phyloP scores from a whole-genome alignment of 2,888 invertebrate species.

The Pterostichus niger region DNA sequence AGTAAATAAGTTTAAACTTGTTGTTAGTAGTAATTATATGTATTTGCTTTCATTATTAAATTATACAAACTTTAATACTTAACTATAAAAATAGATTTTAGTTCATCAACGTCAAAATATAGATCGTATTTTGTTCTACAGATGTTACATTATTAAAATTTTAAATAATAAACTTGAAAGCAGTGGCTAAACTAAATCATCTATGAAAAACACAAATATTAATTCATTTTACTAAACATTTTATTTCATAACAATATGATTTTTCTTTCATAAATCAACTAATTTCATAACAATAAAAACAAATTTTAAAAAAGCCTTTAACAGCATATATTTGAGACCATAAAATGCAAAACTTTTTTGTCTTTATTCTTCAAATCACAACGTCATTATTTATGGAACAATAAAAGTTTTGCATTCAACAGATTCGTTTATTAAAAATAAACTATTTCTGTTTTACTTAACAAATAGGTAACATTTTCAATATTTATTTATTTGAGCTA shows the following conservation, averaged over 20 bases:
- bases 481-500: conserved; percentile 45
- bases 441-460: conserved; percentile 47
- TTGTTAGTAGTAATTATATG: conserved; percentile 54
- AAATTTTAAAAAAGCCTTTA: conserved; percentile 51
- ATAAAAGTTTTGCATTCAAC: conserved; percentile 52
- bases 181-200: conserved; percentile 22
- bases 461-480: conserved; percentile 50
- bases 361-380: not conserved
- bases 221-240: conserved; percentile 32
- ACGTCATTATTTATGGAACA: conserved; percentile 16
- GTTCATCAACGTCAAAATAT: conserved; percentile 49
- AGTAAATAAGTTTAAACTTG: conserved; percentile 24
- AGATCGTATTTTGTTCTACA: conserved; percentile 51
- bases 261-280: conserved; percentile 31
- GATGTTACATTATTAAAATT: conserved; percentile 38
- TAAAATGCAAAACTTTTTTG: conserved; percentile 33
- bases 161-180: conserved; percentile 32
- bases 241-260: conserved; percentile 45
- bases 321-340: conserved; percentile 51
- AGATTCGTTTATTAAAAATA: conserved; percentile 51
- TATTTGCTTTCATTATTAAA: conserved; percentile 55
- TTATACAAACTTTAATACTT: conserved; percentile 54
- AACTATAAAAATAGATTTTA: conserved; percentile 54
- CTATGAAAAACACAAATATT: conserved; percentile 40
- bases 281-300: conserved; percentile 50